phyloP scores from a whole-genome alignment of 2,113 vertebrate species.

The Prolemur simus region DNA sequence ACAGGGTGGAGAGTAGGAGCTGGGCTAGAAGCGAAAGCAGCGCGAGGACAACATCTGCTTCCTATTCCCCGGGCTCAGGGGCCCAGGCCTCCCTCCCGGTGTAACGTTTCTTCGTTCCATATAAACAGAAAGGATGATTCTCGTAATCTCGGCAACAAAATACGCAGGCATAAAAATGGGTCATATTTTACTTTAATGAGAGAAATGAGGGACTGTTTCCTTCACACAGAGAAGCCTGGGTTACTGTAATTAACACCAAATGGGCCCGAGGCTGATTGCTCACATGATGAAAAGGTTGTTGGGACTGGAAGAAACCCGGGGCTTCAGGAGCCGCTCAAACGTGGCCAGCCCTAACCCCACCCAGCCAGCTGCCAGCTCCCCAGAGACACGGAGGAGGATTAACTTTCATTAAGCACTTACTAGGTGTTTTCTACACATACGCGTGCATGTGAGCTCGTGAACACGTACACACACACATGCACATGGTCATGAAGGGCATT shows the following conservation, averaged over 20 bases:
- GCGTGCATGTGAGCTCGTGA: background rate
- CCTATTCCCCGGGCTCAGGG: slow-evolving; percentile 82
- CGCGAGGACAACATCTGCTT: slow-evolving; percentile 86
- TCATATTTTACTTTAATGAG: slow-evolving; percentile 87
- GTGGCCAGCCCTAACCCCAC: background rate
- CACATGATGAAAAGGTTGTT: slow-evolving; percentile 70
- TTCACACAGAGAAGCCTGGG: slow-evolving; percentile 75
- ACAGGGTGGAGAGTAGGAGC: background rate
- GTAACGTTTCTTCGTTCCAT: slow-evolving; percentile 83
- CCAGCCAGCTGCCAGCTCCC: background rate
- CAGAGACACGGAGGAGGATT: background rate
- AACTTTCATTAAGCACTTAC: background rate
- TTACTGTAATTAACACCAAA: slow-evolving; percentile 83
- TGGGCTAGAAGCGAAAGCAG: background rate
- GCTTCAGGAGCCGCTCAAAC: slow-evolving; percentile 61
- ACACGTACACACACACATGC: background rate
- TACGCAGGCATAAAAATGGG: slow-evolving; percentile 79
- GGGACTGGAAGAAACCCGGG: slow-evolving; percentile 55
- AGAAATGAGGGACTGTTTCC: slow-evolving; percentile 82
- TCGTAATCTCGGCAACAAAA: slow-evolving; percentile 85
- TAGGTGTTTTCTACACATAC: background rate
- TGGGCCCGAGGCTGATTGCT: slow-evolving; percentile 71
- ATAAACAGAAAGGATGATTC: slow-evolving; percentile 83
- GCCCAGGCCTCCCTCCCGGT: slow-evolving; percentile 68
- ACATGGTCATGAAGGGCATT: background rate